Conservation (phyloP, 35 echinoderm and acorn worm genomes). For the Heliocidaris erythrogramma region DNA sequence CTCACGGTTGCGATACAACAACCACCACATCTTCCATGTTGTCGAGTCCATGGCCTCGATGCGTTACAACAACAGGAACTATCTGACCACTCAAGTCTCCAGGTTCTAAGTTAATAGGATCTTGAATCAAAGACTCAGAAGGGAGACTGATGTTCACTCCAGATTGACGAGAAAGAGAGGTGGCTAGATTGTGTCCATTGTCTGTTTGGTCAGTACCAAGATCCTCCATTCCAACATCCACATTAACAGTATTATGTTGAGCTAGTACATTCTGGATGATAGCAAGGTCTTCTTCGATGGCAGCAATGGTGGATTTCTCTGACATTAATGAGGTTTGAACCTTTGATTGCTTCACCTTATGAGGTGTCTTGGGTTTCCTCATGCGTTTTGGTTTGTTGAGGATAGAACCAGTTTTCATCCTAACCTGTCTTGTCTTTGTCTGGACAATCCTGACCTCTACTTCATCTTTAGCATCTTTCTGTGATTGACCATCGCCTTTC, state of each 20-base stretch:
- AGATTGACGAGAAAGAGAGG: constrained; percentile 5
- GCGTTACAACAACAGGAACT: not conserved
- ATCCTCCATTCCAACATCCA: not conserved
- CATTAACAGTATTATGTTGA: not conserved
- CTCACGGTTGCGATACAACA: not conserved
- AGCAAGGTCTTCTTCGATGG: constrained; percentile 37
- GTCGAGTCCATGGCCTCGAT: not conserved
- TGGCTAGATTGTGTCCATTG: constrained; percentile 7
- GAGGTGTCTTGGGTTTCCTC: not conserved
- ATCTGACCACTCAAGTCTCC: not conserved
- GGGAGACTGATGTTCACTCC: constrained; percentile 35
- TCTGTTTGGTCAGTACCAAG: not conserved
- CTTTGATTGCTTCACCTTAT: not conserved
- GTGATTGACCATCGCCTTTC: not conserved
- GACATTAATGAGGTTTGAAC: not conserved
- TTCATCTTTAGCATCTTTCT: constrained; percentile 17
- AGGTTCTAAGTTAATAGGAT: constrained; percentile 5
- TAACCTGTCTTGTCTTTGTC: constrained; percentile 81
- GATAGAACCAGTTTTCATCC: constrained; percentile 53
- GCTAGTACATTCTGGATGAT: constrained; percentile 44
- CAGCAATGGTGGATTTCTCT: constrained; percentile 36
- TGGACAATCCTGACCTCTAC: constrained; percentile 56
- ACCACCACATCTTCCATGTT: not conserved
- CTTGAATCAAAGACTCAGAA: not conserved
- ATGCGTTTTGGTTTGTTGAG: constrained; percentile 16